phyloP scores from a whole-genome alignment of 2,797 vertebrate genomes.

The Sebastes dallii region DNA sequence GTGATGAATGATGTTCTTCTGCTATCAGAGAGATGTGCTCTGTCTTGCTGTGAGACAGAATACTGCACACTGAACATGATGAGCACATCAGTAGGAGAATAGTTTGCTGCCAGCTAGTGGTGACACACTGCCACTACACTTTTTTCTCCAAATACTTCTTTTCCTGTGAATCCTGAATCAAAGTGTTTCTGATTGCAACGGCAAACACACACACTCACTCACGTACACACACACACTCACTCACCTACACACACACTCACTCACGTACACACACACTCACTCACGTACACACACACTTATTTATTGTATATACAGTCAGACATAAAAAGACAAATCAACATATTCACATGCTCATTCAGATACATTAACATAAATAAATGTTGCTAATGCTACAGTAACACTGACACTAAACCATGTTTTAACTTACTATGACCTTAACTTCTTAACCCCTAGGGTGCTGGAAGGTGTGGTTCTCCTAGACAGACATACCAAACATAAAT shows the following conservation, averaged over 20 bases:
- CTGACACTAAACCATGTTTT: background rate
- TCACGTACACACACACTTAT: too few relatives aligned
- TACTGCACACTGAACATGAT: background rate
- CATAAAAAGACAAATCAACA: background rate
- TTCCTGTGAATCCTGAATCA: background rate
- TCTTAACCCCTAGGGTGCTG: too few relatives aligned
- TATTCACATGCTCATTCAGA: background rate
- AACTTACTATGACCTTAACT: background rate
- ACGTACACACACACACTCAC: too few relatives aligned
- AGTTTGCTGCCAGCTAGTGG: slow-evolving; percentile 69
- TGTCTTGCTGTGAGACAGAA: background rate
- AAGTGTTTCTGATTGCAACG: background rate
- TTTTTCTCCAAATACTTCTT: background rate
- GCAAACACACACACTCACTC: background rate
- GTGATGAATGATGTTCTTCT: background rate
- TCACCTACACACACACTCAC: too few relatives aligned
- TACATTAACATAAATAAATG: background rate
- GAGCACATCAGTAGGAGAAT: background rate
- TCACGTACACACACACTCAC: too few relatives aligned
- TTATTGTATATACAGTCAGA: background rate
- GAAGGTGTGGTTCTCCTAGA: too few relatives aligned
- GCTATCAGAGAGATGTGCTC: background rate
- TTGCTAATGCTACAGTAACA: background rate
- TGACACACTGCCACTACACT: background rate
- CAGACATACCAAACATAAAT: too few relatives aligned